Base-by-base conservation (phyloP, 2,888 invertebrate genomes). In the Plusia festucae region DNA sequence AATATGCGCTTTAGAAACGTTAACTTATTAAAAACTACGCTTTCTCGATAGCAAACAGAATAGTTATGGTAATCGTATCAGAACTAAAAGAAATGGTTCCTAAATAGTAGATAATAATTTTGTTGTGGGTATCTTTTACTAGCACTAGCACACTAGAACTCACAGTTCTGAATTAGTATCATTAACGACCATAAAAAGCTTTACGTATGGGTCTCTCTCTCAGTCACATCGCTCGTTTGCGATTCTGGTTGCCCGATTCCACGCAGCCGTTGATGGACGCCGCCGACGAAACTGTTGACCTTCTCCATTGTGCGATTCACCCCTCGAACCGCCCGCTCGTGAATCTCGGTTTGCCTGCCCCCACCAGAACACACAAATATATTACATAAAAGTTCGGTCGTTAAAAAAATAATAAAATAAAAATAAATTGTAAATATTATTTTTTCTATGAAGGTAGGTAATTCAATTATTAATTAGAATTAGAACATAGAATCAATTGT, bases 291-390 rank as follows among this genome's bases (percentile, higher is more conserved):
- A 71, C 90, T 91, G 90, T 91, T 89, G 77, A 90, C 90, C 65
- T 82, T 86, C 86, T 80, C 80, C 83, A 93, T 82, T 46, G 91
- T 88, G 67, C 63, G 79, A 67, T 85, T 88, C 51, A 88, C 85
- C 64, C 88, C 87, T 66, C 84, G 84, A 27, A 85, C 78, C 16
- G 89, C 90, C 69, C 91, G 90, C 65, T 82, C 88, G 78, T 93
- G 93, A 64, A 94, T 68, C 80, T 90, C 92, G 46, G 86, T 70
- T 84, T 94, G 94, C 94, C 94, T 94, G 88, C 63, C 78, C 62
- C 82, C 84, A 83, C 80, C 83, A 82, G 74, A 65, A 72, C 55
- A 73, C 46, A 75, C 59, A 73, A 65, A 72, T 56, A 78, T 63
- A 76, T 78, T 73, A 78, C 70, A 75, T 78, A 81, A 58, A 70